Evolutionary conservation across 2,113 vertebrate genomes (phyloP).

Genomic region (Dasyornis broadbenti): DNA sequence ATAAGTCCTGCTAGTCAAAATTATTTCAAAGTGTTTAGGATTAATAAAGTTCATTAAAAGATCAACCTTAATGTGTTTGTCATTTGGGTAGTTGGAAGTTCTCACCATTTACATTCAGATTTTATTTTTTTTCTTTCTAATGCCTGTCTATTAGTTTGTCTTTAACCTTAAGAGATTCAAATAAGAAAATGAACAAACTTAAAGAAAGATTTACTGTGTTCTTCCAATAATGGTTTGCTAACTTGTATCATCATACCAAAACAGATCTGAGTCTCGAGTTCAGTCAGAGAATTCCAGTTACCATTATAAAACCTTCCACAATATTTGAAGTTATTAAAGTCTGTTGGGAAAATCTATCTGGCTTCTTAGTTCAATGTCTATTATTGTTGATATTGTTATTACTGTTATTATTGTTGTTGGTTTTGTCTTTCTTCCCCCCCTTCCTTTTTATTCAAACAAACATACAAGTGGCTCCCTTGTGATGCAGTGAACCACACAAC

Average conservation of each 20-base stretch:
- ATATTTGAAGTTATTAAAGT: background rate
- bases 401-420: background rate
- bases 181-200: background rate
- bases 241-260: background rate
- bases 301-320: background rate
- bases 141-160: background rate
- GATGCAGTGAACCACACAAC: background rate
- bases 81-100: background rate
- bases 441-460: background rate
- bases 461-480: background rate
- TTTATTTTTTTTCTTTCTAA: background rate
- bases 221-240: background rate
- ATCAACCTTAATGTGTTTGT: background rate
- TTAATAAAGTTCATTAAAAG: background rate
- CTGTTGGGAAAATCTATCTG: background rate
- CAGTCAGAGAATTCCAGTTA: background rate
- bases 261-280: background rate
- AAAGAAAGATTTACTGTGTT: background rate
- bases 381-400: background rate
- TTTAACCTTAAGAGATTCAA: background rate
- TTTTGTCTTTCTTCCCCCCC: background rate
- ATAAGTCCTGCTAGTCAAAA: background rate
- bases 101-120: background rate
- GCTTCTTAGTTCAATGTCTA: background rate
- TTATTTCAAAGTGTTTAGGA: background rate